Evolutionary conservation across 1,140 invertebrate genomes (phyloP), one percentile per base, ranked within the genome.

Genomic region (Drosophila sproati): DNA sequence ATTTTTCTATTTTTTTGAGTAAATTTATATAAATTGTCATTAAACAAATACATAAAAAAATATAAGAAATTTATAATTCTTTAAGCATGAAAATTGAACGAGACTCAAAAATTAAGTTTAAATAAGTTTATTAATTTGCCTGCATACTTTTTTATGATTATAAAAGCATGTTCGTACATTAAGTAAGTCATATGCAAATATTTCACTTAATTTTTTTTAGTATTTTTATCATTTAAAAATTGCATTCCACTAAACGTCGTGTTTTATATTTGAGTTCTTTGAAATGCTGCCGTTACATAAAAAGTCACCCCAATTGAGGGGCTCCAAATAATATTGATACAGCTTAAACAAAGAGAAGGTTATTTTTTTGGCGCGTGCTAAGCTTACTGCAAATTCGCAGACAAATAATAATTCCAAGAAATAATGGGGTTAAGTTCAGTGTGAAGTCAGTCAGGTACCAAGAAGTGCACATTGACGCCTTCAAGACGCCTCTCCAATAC

Each of bases 341-440:
- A 52, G 60, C 62, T 69, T 48, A 69, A 70, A 59, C 68, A 66
- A 72, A 37, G 60, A 39, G 34, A 56, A 59, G 56, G 12, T 43
- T 20, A 29, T 37, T 32, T 28, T 52, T 77, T 81, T 86, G 82
- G 82, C 82, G 73, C 82, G 82, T 86, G 82, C 82, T 86, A 87
- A 86, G 82, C 82, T 87, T 78, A 76, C 57, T n/a, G 52, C 62
- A 70, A 86, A 86, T 64, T 66, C 64, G 45, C 64, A 45, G 61
- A 61, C 71, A 66, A 86, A 85, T 78, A 85, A 59, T 41, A 70
- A 41, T 86, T 86, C 82, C 80, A 31, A 79, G 83, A 88, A 86
- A 62, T 57, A 86, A 78, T 77, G 82, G 82, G 82, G 82, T 86
- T 82, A 86, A 86, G 82, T 86, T 86, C 82, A 86, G 82, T 82